phyloP scores from a whole-genome alignment of 2,113 vertebrate genomes.

The Centropristis striata region DNA sequence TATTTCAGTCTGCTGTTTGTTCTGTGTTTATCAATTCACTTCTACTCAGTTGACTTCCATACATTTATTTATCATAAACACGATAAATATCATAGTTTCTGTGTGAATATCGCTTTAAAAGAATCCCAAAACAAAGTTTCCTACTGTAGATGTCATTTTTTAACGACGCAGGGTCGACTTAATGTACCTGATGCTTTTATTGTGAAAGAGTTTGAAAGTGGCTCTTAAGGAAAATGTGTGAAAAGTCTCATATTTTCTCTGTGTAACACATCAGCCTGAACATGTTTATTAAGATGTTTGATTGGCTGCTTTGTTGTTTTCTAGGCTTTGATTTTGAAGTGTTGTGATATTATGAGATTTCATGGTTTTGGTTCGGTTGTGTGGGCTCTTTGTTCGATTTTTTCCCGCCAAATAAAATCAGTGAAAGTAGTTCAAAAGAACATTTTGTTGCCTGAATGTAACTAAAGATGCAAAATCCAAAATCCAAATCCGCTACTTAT shows the following conservation, averaged over 20 bases:
- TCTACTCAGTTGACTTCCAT: background rate
- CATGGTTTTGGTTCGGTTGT: too few species aligned
- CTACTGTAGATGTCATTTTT: background rate
- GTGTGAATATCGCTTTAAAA: too few species aligned
- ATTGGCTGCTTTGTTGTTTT: too few species aligned
- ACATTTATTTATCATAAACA: background rate
- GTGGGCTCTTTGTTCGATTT: too few species aligned
- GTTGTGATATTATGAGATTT: too few species aligned
- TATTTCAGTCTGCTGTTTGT: slow-evolving; percentile 54
- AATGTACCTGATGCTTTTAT: background rate
- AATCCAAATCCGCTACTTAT: too few species aligned
- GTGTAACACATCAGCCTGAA: background rate
- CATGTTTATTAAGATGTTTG: background rate
- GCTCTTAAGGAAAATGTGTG: slow-evolving; percentile 4
- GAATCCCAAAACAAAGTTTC: background rate
- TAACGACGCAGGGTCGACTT: background rate
- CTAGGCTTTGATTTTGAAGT: too few species aligned
- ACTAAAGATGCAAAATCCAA: too few species aligned
- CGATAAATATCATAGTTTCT: too few species aligned
- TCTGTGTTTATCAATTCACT: slow-evolving; percentile 35
- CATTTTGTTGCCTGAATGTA: too few species aligned
- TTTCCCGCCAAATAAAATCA: too few species aligned
- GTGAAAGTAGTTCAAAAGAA: too few species aligned
- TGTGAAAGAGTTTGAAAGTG: background rate
- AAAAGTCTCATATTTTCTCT: background rate